Percentiles rank a stretch among this genome's conserved stretches.
These are phyloP conservation scores for Podarcis lilfordi DNA, from an alignment of 2,797 vertebrate species.

Conservation along the genomic window DNA sequence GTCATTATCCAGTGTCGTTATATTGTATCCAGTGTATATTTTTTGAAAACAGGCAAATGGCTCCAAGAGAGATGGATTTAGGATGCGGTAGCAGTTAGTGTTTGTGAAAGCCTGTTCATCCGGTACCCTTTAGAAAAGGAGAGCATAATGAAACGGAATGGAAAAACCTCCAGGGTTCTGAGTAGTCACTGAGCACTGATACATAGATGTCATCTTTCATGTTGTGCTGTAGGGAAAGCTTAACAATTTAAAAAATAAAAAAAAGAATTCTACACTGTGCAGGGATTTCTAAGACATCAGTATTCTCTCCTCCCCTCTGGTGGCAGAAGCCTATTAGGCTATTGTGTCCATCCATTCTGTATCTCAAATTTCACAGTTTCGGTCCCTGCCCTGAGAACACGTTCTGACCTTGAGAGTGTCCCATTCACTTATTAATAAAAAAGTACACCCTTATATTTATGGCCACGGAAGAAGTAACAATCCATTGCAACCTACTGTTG, in stretches of 20 bases:
- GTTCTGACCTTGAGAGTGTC: constrained; percentile 37
- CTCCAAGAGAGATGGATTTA: not conserved
- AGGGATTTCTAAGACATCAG: constrained; percentile 26
- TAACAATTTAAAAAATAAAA: constrained; percentile 23
- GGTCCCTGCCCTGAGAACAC: not conserved
- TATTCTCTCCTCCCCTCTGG: constrained; percentile 23
- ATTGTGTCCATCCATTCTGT: constrained; percentile 2
- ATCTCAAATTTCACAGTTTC: constrained; percentile 5
- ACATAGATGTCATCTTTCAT: constrained; percentile 2
- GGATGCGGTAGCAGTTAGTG: not conserved
- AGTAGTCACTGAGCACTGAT: constrained; percentile 39
- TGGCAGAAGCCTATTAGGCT: constrained; percentile 33
- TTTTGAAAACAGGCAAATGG: not conserved
- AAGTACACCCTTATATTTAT: not conserved
- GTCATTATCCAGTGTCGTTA: not conserved
- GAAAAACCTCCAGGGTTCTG: constrained; percentile 67
- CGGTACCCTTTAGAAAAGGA: constrained; percentile 58
- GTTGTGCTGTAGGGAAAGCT: constrained; percentile 46
- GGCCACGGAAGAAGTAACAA: constrained; percentile 3
- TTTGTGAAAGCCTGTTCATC: constrained; percentile 37
- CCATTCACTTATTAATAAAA: constrained; percentile 5
- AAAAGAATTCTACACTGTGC: not conserved
- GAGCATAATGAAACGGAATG: constrained; percentile 51
- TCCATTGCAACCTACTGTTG: not conserved
- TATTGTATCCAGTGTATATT: not conserved